phyloP scores from a whole-genome alignment of 2,797 vertebrate species.

The Gobionotothen gibberifrons region DNA sequence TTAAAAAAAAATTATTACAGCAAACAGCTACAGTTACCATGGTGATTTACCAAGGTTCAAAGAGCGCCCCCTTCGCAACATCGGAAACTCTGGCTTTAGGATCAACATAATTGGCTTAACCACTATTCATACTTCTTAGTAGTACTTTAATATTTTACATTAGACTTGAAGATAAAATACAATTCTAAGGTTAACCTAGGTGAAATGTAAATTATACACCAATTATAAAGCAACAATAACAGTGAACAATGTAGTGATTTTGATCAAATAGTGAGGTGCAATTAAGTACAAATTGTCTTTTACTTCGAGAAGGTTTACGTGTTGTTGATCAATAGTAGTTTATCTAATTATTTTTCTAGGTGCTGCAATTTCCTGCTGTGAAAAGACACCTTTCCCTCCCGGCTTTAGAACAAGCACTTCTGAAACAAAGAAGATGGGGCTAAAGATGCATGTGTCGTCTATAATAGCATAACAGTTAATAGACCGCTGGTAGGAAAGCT shows the following conservation, averaged over 20 bases:
- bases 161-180: neutral
- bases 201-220: neutral
- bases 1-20: too few relatives aligned
- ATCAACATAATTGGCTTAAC: too few relatives aligned
- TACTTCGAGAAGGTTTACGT: conserved; percentile 20
- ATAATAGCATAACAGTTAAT: conserved; percentile 26
- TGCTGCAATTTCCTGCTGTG: conserved; percentile 28
- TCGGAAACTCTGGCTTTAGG: too few relatives aligned
- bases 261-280: neutral
- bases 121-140: too few relatives aligned
- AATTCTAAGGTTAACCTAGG: too few relatives aligned
- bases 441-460: conserved; percentile 6
- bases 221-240: neutral
- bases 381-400: conserved; percentile 12
- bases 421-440: conserved; percentile 17
- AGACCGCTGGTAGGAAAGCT: conserved; percentile 21
- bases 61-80: too few relatives aligned
- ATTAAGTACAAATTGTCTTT: conserved; percentile 14
- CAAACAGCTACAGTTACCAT: too few relatives aligned
- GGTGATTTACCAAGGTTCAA: too few relatives aligned
- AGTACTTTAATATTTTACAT: neutral
- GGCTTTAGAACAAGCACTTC: conserved; percentile 21
- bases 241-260: neutral
- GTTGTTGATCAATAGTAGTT: conserved; percentile 33
- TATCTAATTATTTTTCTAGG: conserved; percentile 24